Evolutionary conservation across 2,888 invertebrate species (phyloP).

Genomic region (Acleris holmiana): DNA sequence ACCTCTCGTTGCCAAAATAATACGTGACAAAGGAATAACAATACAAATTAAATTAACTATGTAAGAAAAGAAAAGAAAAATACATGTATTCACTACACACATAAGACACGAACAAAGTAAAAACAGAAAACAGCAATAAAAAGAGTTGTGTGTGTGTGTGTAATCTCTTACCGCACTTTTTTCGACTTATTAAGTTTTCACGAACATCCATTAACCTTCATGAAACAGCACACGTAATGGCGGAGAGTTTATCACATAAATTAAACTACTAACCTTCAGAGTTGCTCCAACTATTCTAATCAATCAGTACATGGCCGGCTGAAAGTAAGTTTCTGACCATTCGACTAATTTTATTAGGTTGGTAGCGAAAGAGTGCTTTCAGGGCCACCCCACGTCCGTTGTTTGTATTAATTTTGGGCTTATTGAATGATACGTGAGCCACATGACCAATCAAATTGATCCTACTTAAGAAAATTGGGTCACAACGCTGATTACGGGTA

Average conservation of each 20-base stretch:
- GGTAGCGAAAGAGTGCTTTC: constrained; percentile 36
- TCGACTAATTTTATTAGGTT: constrained; percentile 31
- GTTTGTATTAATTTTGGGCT: constrained; percentile 41
- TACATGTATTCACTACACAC: too few species aligned
- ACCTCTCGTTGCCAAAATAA: too few species aligned
- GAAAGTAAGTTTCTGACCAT: constrained; percentile 19
- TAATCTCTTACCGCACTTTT: too few species aligned
- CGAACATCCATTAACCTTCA: too few species aligned
- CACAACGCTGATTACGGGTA: constrained; percentile 20
- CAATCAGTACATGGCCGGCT: constrained; percentile 24
- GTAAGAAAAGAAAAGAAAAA: too few species aligned
- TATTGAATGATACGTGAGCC: constrained; percentile 42
- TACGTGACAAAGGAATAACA: too few species aligned
- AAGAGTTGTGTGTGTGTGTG: too few species aligned
- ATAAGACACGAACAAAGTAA: too few species aligned
- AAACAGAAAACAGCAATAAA: too few species aligned
- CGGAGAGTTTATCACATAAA: background rate
- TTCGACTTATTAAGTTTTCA: too few species aligned
- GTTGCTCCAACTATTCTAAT: constrained; percentile 23
- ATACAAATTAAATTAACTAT: too few species aligned
- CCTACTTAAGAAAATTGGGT: constrained; percentile 37
- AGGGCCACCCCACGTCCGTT: constrained; percentile 36
- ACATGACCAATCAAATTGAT: constrained; percentile 37
- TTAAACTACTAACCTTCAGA: background rate
- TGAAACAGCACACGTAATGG: too few species aligned